Evolutionary conservation across 2,888 invertebrate genomes (phyloP), one percentile per base, ranked within the genome.

Genomic region (Colletes collaris): DNA sequence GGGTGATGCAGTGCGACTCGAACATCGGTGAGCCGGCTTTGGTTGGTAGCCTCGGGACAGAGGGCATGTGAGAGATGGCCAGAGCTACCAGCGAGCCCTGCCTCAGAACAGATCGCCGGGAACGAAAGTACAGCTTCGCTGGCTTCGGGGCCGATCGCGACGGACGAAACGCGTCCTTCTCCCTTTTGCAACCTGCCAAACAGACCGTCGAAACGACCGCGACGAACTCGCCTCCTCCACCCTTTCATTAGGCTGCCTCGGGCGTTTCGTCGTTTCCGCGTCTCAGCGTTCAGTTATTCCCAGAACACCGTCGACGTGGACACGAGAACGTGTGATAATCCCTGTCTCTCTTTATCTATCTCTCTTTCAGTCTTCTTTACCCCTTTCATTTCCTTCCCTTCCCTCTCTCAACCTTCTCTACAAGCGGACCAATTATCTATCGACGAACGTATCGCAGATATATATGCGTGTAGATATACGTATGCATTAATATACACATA

Each of bases 1-100:
- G 96, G 96, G 93, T 95, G n/a, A 93, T 94, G 85, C 93, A 94
- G 53, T 95, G 95, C 85, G 95, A 95, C 19, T 91, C 92, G 4
- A 91, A 89, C 65, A 59, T 91, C 19, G 90, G 85, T 0, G 92
- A 92, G 52, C 85, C 89, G 3, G 85, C 87, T 13, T 79, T 91
- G 49, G 83, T 89, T 6, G 75, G 87, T 13, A 83, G 86, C n/a
- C 86, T 88, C 70, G 82, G 87, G 10, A 82, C 87, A 4, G 90
- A 91, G 75, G 67, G 88, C 65, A 92, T 92, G 87, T 92, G 91
- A 92, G 89, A 86, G 75, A 86, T 89, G 76, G 89, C 79, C 56
- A 89, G 84, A 64, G 89, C 91, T 53, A 88, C 88, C 56, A 92
- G 92, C 78, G 91, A 92, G 81, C 91, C 91, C 1, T 90, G 89